Conservation (phyloP, 2,797 vertebrate species). For the Sphenopsis melanotis region DNA sequence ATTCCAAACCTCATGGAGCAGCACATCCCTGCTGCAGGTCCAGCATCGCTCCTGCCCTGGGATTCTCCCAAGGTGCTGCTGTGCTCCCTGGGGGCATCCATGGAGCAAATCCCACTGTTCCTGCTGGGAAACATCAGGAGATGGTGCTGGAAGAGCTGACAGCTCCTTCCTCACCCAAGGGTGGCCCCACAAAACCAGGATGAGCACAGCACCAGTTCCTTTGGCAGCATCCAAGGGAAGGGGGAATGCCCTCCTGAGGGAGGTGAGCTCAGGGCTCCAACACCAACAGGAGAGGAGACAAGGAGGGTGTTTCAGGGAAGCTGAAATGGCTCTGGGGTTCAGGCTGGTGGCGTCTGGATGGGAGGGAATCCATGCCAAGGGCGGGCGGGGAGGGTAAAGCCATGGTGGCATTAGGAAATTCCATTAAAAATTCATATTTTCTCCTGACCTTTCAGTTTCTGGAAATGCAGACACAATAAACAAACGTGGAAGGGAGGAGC, state of each 20-base stretch:
- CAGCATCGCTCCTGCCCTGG: accelerated
- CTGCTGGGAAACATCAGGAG: not conserved
- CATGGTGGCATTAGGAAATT: not conserved
- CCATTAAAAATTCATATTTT: constrained; percentile 28
- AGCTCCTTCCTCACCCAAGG: not conserved
- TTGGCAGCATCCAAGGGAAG: not conserved
- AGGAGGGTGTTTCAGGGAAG: not conserved
- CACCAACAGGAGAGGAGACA: not conserved
- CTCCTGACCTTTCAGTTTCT: constrained; percentile 45
- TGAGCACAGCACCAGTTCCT: accelerated
- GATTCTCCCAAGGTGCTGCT: not conserved
- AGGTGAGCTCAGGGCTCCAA: not conserved
- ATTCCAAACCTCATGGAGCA: not conserved
- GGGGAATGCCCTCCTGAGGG: not conserved
- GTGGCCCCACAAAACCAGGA: not conserved
- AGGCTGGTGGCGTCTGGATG: not conserved
- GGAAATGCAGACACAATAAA: constrained; percentile 43
- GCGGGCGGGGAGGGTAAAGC: not conserved
- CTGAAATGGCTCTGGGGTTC: not conserved
- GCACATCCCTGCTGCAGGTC: not conserved
- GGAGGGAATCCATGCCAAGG: not conserved
- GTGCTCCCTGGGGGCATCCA: not conserved
- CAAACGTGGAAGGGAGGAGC: not conserved
- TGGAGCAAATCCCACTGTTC: not conserved
- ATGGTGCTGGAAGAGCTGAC: not conserved